Conservation (phyloP, 2,113 vertebrate genomes). For the Sisor rabdophorus region DNA sequence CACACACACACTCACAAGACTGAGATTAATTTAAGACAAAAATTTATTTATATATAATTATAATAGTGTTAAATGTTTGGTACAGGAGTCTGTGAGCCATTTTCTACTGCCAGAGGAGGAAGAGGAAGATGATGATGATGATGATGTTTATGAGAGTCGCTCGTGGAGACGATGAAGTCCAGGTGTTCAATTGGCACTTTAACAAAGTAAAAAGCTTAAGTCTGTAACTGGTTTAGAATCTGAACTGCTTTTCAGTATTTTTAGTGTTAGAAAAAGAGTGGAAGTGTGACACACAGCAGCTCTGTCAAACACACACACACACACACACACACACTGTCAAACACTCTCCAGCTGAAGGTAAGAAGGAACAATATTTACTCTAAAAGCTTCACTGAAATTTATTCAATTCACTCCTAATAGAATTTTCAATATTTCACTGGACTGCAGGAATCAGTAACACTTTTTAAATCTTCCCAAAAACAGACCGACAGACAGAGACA, state of each 20-base stretch:
- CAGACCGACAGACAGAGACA: not conserved
- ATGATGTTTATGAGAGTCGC: constrained; percentile 92
- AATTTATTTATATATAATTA: not conserved
- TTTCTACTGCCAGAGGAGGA: constrained; percentile 84
- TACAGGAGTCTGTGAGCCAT: constrained; percentile 82
- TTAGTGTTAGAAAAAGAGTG: constrained; percentile 49
- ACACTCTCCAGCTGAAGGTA: constrained; percentile 10
- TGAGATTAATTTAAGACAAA: not conserved
- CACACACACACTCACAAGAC: not conserved
- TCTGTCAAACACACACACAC: constrained; percentile 32
- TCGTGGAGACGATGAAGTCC: constrained; percentile 87
- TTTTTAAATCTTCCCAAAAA: constrained; percentile 45
- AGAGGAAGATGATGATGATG: constrained; percentile 94
- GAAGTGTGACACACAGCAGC: constrained; percentile 37
- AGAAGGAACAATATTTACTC: constrained; percentile 48
- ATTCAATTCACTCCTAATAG: constrained; percentile 58
- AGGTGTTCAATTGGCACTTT: not conserved
- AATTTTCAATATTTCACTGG: constrained; percentile 59
- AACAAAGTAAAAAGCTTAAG: constrained; percentile 32
- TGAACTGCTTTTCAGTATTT: constrained; percentile 61
- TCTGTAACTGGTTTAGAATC: constrained; percentile 37
- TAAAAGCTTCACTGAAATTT: constrained; percentile 49
- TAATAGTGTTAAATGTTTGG: not conserved
- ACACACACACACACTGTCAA: too few relatives aligned
- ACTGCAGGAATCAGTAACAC: constrained; percentile 65